These are phyloP conservation scores for Limnodromus scolopaceus DNA, from an alignment of 2,797 vertebrate genomes.

Conservation along the genomic window DNA sequence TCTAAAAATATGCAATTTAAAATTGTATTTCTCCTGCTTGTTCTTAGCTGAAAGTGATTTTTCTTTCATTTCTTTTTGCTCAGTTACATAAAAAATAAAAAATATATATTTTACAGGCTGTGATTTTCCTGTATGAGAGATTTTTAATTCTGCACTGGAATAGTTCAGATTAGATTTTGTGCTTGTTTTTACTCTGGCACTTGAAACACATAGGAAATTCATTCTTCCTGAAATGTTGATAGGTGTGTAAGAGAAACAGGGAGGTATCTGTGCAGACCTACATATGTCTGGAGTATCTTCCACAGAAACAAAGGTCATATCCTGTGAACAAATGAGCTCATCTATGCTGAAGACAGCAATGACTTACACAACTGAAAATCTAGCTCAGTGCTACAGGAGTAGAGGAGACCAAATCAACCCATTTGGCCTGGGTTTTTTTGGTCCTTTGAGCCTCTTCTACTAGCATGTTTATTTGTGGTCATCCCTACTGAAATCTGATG, in stretches of 20 bases:
- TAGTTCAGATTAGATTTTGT: neutral
- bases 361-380: neutral
- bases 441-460: neutral
- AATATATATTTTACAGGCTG: neutral
- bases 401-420: neutral
- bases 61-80: neutral
- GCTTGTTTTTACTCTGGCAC: neutral
- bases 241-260: neutral
- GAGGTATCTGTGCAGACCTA: neutral
- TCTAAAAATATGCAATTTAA: neutral
- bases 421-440: neutral
- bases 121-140: neutral
- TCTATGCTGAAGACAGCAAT: neutral
- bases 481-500: neutral
- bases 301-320: neutral
- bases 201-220: neutral
- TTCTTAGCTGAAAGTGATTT: neutral
- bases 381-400: neutral
- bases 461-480: neutral
- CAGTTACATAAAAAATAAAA: neutral
- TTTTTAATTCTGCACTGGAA: neutral
- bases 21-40: neutral
- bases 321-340: neutral
- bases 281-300: neutral
- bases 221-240: neutral